Percentiles rank a stretch among this genome's conserved stretches.
Conservation (phyloP, 2,113 vertebrate genomes). For the Lethenteron reissneri region DNA sequence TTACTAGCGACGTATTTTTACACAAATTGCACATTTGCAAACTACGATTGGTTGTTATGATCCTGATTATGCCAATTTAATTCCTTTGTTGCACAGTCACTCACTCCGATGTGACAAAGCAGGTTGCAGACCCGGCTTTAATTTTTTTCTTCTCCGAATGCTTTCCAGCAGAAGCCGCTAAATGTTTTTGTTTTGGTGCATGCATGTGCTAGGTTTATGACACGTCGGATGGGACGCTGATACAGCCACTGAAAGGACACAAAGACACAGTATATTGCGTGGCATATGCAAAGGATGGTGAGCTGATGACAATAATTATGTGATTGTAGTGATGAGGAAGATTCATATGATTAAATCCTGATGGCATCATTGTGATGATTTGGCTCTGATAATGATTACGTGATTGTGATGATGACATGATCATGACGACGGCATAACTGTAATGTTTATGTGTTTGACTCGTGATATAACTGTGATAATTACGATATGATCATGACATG, state of each 20-base stretch:
- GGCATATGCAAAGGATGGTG: constrained; percentile 91
- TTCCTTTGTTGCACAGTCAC: not conserved
- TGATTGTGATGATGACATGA: not conserved
- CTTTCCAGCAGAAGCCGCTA: too few species aligned
- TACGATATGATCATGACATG: not conserved
- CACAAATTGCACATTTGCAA: not conserved
- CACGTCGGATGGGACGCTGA: constrained; percentile 63
- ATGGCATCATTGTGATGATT: too few species aligned
- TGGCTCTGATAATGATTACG: too few species aligned
- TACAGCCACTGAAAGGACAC: constrained; percentile 80
- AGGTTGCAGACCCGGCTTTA: too few species aligned
- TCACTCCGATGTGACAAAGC: not conserved
- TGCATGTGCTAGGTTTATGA: constrained; percentile 52
- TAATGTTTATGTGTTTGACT: not conserved
- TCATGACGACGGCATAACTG: not conserved
- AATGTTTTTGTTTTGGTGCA: too few species aligned
- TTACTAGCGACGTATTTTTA: too few species aligned
- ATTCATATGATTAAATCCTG: too few species aligned
- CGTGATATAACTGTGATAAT: not conserved
- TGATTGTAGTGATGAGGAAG: not conserved
- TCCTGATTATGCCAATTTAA: not conserved
- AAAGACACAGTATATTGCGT: constrained; percentile 89
- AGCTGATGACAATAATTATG: constrained; percentile 1
- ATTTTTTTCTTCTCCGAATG: too few species aligned
- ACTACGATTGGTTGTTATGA: constrained; percentile 2